Percentiles rank a stretch among this genome's conserved stretches.
These are phyloP conservation scores for Macheiramphus alcinus DNA, from an alignment of 2,113 vertebrate species.

Conservation along the genomic window DNA sequence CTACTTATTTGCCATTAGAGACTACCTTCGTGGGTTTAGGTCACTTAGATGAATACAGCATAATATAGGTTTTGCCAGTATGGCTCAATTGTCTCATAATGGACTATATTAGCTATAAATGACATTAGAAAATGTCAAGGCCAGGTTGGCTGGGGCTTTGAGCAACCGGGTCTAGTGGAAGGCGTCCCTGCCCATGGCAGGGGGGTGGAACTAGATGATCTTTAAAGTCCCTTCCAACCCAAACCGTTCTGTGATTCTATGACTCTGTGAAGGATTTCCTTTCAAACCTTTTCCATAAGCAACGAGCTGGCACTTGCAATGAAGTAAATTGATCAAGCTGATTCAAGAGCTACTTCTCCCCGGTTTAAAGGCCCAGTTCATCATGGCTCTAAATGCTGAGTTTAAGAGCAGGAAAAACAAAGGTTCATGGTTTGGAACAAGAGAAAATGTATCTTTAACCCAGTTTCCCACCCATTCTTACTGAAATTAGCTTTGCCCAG, in stretches of 20 bases:
- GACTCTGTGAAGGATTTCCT: not conserved
- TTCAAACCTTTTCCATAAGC: not conserved
- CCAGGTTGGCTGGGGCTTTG: not conserved
- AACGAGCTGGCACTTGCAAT: not conserved
- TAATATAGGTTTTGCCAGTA: not conserved
- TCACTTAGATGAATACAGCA: not conserved
- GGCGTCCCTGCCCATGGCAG: no score
- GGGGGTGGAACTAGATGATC: accelerated
- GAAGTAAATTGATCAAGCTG: not conserved
- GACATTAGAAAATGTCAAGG: not conserved
- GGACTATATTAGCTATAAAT: not conserved
- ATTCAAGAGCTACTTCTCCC: not conserved
- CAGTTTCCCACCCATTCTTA: not conserved
- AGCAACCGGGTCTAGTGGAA: not conserved
- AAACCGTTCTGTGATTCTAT: not conserved
- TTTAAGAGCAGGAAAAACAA: not conserved
- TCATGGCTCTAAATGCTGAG: not conserved
- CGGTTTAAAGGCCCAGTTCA: not conserved
- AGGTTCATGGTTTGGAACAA: not conserved
- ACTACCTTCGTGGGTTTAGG: not conserved
- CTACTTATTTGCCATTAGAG: not conserved
- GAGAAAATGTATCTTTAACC: not conserved
- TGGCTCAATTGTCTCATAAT: not conserved
- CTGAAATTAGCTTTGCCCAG: slow-evolving; percentile 19
- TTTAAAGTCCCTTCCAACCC: not conserved